These are phyloP conservation scores for Atta colombica DNA, from an alignment of 1,140 invertebrate genomes.

Conservation along the genomic window DNA sequence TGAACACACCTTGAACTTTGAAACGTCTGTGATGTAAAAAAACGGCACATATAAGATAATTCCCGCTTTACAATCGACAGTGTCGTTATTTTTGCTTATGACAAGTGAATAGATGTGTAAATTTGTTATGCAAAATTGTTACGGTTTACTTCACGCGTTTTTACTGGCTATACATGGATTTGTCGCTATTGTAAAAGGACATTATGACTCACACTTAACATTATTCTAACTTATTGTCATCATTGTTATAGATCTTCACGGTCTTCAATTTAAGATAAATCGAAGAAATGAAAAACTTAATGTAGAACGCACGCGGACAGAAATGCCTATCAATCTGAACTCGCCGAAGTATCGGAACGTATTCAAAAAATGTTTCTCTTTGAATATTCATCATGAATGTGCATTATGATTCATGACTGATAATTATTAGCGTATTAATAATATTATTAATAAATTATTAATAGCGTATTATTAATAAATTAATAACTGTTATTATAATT, in stretches of 20 bases:
- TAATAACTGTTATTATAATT: no score
- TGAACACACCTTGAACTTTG: background rate
- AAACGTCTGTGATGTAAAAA: background rate
- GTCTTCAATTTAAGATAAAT: background rate
- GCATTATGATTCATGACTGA: no score
- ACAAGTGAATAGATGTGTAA: background rate
- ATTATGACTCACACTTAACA: background rate
- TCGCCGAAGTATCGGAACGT: no score
- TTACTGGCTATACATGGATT: background rate
- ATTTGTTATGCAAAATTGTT: slow-evolving; percentile 22
- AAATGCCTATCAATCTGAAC: no score
- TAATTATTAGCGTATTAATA: no score
- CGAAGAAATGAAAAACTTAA: background rate
- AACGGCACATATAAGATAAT: background rate
- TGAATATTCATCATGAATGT: no score
- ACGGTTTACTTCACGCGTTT: background rate
- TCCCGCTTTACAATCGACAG: background rate
- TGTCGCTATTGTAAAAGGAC: background rate
- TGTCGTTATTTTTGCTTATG: slow-evolving; percentile 6
- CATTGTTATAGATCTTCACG: background rate
- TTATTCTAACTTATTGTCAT: background rate
- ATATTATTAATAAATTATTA: no score
- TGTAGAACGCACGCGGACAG: background rate
- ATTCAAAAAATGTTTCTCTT: no score
- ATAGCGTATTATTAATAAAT: no score